Base-by-base conservation (phyloP, 2,888 invertebrate species). In the Yponomeuta malinellus region DNA sequence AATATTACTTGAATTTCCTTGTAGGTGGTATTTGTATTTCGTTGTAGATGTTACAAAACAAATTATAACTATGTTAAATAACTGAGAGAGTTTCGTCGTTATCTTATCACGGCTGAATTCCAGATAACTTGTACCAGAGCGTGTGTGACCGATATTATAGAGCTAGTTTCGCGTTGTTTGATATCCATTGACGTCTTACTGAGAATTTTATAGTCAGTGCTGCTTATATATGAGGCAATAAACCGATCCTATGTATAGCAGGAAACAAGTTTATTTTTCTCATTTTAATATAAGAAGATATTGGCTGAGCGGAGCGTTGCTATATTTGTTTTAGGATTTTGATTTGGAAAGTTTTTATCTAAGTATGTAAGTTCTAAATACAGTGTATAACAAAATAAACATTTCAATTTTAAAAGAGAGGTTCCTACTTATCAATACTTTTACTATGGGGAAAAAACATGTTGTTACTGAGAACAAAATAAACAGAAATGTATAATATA, bases 311-410 rank as follows among this genome's bases (percentile, higher is more conserved):
- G 52, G 52, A 15, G 52, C 52, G 4, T 12, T 5, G 5, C 12
- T 59, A 12, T 15, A 59, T 59, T 59, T 59, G 52, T 59, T 12
- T 59, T 15, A 1, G 52, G 52, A 59, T 59, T 59, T 65, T n/a
- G 23, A 43, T 43, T 66, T 68, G 68, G 68, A 68, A 68, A 68
- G 68, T 48, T 68, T 68, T 68, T 43, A 68, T 68, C 48, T 23
- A 9, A 15, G 12, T 59, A 59, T 15, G 12, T 59, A 10, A 5
- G 3, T 33, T 33, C 3, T 33, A 33, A 33, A 33, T 52, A 15
- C 10, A 52, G 52, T 2, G 5, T 59, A 15, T 59, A 15, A 52
- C 52, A 52, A 15, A 15, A 8, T 43, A 5, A 43, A 43, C 8
- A 8, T 43, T 43, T 43, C 9, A 4, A 1, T 43, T 5, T 43